A percentile compares a stretch with the other conserved stretches of the same genome.
phyloP scores from a whole-genome alignment of 2,113 vertebrate species.

The Tautogolabrus adspersus region DNA sequence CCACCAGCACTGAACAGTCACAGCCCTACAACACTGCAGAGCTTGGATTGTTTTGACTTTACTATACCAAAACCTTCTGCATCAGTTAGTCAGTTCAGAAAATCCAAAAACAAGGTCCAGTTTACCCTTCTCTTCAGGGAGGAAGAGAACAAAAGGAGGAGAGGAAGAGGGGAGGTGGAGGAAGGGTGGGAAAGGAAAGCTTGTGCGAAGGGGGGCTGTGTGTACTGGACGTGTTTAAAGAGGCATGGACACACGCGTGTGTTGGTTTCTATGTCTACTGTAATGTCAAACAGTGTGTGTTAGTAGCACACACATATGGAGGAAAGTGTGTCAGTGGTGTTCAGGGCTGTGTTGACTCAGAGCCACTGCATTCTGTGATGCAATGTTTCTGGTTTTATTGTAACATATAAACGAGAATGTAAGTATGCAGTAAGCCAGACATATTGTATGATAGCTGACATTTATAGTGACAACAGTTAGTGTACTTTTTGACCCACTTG shows the following conservation, averaged over 20 bases:
- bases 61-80: neutral
- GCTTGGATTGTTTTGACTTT: neutral
- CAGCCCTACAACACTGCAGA: neutral
- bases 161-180: slow-evolving; percentile 38
- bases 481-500: neutral
- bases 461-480: neutral
- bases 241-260: neutral
- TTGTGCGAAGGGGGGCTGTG: neutral
- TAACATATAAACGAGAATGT: neutral
- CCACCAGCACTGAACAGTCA: slow-evolving; percentile 5
- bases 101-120: slow-evolving; percentile 35
- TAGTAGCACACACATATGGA: neutral
- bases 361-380: slow-evolving; percentile 9
- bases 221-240: slow-evolving; percentile 28
- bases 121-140: neutral
- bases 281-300: neutral
- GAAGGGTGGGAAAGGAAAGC: slow-evolving; percentile 54
- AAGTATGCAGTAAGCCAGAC: neutral
- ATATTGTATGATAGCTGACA: neutral
- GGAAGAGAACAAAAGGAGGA: slow-evolving; percentile 40
- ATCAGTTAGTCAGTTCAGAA: slow-evolving; percentile 11
- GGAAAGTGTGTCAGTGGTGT: neutral
- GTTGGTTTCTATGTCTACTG: neutral
- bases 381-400: slow-evolving; percentile 22
- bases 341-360: neutral